phyloP scores from a whole-genome alignment of 2,113 vertebrate species.

The Antechinus stuartii region DNA sequence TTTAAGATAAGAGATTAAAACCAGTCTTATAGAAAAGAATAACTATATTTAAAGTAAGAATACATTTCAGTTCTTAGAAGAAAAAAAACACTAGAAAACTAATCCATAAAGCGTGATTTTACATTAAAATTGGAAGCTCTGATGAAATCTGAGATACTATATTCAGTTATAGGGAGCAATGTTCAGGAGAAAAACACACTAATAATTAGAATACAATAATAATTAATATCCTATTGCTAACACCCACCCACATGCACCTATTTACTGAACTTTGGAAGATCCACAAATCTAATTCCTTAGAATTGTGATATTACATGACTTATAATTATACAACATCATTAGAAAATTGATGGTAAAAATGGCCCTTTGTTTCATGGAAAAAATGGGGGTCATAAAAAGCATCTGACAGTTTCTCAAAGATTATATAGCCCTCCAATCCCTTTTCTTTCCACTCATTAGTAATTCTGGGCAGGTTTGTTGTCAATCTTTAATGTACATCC shows the following conservation, averaged over 20 bases:
- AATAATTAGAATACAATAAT: not conserved
- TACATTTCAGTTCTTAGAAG: slow-evolving; percentile 26
- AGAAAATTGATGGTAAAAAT: not conserved
- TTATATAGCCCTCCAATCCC: not conserved
- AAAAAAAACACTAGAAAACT: slow-evolving; percentile 54
- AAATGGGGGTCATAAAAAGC: not conserved
- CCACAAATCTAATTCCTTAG: not conserved
- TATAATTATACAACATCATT: not conserved
- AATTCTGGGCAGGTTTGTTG: not conserved
- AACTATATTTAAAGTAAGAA: slow-evolving; percentile 39
- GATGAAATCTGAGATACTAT: not conserved
- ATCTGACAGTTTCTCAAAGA: not conserved
- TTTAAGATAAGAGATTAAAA: slow-evolving; percentile 3
- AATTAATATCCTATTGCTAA: not conserved
- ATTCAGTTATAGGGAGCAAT: not conserved
- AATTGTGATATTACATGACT: not conserved
- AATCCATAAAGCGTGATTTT: slow-evolving; percentile 25
- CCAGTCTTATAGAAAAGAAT: slow-evolving; percentile 21
- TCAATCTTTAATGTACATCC: too few species aligned
- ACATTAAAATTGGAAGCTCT: slow-evolving; percentile 9
- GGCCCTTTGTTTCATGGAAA: not conserved
- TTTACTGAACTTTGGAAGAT: not conserved
- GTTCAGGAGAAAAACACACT: not conserved
- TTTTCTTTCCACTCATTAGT: not conserved
- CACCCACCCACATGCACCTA: not conserved